phyloP scores from a whole-genome alignment of 1,140 invertebrate genomes.

The Tachypleus tridentatus region DNA sequence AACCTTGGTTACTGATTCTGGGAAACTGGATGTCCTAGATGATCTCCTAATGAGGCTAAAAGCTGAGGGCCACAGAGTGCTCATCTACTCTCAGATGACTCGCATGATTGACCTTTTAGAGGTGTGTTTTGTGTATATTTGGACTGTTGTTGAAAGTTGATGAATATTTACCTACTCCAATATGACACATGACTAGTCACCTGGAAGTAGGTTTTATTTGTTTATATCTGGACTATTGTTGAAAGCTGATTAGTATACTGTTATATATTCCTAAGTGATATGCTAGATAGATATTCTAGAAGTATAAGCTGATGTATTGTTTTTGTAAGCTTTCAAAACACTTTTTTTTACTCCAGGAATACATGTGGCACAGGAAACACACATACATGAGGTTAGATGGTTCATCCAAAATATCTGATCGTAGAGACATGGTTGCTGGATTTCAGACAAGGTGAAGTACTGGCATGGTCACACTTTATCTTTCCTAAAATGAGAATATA shows the following conservation, averaged over 20 bases:
- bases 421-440: slow-evolving; percentile 85
- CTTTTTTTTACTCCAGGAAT: slow-evolving; percentile 50
- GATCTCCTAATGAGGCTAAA: slow-evolving; percentile 67
- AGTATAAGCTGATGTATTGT: too few species aligned
- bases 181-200: too few species aligned
- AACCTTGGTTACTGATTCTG: slow-evolving; percentile 78
- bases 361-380: slow-evolving; percentile 85
- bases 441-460: slow-evolving; percentile 50
- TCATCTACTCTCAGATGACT: slow-evolving; percentile 96
- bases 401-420: slow-evolving; percentile 80
- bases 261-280: too few species aligned
- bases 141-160: too few species aligned
- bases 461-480: too few species aligned
- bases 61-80: slow-evolving; percentile 73
- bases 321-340: neutral
- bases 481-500: too few species aligned
- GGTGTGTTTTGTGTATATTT: slow-evolving; percentile 40
- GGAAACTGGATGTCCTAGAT: slow-evolving; percentile 82
- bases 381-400: slow-evolving; percentile 86
- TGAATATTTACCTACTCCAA: too few species aligned
- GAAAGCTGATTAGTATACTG: too few species aligned
- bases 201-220: too few species aligned
- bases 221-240: too few species aligned
- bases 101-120: slow-evolving; percentile 92
- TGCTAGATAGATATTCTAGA: too few species aligned